A percentile compares a stretch with the other conserved stretches of the same genome.
These are phyloP conservation scores for Sinocyclocheilus anophthalmus DNA, from an alignment of 2,113 vertebrate genomes.

Conservation along the genomic window DNA sequence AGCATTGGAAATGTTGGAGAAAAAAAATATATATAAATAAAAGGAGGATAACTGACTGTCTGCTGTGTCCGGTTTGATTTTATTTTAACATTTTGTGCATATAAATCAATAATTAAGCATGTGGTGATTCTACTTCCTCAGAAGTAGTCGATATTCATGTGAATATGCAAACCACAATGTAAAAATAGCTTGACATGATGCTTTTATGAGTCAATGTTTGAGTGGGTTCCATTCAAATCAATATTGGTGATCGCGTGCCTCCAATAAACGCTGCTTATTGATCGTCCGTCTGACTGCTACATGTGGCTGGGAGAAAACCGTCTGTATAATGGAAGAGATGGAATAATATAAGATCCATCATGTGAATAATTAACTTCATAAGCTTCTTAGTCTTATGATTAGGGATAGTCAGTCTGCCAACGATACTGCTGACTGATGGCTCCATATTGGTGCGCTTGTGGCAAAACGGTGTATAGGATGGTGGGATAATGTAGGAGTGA, in stretches of 20 bases:
- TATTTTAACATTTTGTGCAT: neutral
- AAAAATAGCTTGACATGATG: conserved; percentile 5
- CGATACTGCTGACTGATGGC: conserved; percentile 18
- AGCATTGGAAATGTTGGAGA: conserved; percentile 17
- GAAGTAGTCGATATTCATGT: neutral
- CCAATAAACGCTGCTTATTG: conserved; percentile 12
- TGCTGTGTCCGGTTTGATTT: conserved; percentile 20
- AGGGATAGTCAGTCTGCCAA: conserved; percentile 16
- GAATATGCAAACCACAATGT: neutral
- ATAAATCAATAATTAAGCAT: neutral
- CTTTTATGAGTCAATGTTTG: conserved; percentile 8
- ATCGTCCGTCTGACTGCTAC: conserved; percentile 12
- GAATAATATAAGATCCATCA: conserved; percentile 12
- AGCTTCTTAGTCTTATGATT: neutral
- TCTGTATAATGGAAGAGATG: neutral
- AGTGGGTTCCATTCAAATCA: conserved; percentile 24
- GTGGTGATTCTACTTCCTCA: neutral
- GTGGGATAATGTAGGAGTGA: conserved; percentile 43
- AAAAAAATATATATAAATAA: conserved; percentile 35
- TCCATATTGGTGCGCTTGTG: conserved; percentile 21
- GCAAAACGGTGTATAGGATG: conserved; percentile 44
- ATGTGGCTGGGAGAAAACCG: conserved; percentile 25
- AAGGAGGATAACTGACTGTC: conserved; percentile 13
- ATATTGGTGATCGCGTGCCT: neutral
- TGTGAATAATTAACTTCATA: conserved; percentile 32